These are phyloP conservation scores for Neolamprologus falcicula DNA, from an alignment of 2,113 vertebrate genomes.

Conservation along the genomic window DNA sequence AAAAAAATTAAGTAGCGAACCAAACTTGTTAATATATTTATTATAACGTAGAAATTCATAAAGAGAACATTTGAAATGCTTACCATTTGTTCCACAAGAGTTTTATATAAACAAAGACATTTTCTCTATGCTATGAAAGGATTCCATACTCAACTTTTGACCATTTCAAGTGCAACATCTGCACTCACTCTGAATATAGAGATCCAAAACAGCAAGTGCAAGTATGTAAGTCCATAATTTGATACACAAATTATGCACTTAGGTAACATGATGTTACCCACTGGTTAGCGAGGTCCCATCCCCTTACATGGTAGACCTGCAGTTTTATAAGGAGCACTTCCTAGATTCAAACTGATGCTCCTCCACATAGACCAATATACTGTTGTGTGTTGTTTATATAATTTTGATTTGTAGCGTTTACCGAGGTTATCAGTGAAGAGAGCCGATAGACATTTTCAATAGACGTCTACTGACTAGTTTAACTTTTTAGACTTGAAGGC, in stretches of 20 bases:
- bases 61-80: background rate
- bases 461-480: background rate
- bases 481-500: background rate
- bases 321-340: background rate
- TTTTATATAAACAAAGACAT: background rate
- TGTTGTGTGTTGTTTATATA: background rate
- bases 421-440: accelerated
- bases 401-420: background rate
- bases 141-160: background rate
- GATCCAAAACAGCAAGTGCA: background rate
- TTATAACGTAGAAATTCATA: background rate
- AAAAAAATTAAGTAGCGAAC: background rate
- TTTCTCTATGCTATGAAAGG: background rate
- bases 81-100: background rate
- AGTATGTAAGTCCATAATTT: background rate
- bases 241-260: background rate
- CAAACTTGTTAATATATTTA: background rate
- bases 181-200: background rate
- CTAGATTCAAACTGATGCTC: background rate
- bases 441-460: background rate
- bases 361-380: background rate
- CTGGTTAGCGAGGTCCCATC: background rate
- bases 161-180: background rate
- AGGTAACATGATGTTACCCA: background rate
- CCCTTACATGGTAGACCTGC: background rate